These are phyloP conservation scores for Zapornia atra DNA, from an alignment of 2,113 vertebrate genomes.

Conservation along the genomic window DNA sequence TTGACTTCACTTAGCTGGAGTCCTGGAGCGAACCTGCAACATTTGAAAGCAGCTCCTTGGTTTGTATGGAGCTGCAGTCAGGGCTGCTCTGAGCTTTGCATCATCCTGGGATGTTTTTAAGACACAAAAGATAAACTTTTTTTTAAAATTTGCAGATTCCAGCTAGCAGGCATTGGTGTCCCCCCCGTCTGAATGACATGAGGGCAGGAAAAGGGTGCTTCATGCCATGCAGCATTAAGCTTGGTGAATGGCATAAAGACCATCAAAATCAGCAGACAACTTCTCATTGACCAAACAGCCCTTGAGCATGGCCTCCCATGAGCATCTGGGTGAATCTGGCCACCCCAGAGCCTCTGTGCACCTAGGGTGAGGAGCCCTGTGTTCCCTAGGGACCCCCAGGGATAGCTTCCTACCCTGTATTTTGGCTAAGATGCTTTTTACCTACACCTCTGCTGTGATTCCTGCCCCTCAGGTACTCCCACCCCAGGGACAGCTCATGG, in stretches of 20 bases:
- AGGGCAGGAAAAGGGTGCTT: background rate
- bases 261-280: background rate
- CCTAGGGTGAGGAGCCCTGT: rapidly evolving
- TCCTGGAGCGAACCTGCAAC: background rate
- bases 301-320: background rate
- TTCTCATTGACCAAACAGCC: background rate
- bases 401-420: background rate
- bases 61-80: background rate
- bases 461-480: background rate
- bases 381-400: background rate
- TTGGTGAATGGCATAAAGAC: background rate
- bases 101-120: background rate
- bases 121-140: background rate
- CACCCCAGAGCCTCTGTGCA: rapidly evolving
- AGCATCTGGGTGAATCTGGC: background rate
- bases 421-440: background rate
- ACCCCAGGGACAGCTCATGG: background rate
- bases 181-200: background rate
- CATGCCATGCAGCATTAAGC: background rate
- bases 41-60: background rate
- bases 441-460: background rate
- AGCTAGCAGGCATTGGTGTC: background rate
- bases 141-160: background rate
- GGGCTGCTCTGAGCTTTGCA: background rate
- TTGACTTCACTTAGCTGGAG: slow-evolving; percentile 20